phyloP scores from a whole-genome alignment of 2,797 vertebrate species.

The Takifugu rubripes region DNA sequence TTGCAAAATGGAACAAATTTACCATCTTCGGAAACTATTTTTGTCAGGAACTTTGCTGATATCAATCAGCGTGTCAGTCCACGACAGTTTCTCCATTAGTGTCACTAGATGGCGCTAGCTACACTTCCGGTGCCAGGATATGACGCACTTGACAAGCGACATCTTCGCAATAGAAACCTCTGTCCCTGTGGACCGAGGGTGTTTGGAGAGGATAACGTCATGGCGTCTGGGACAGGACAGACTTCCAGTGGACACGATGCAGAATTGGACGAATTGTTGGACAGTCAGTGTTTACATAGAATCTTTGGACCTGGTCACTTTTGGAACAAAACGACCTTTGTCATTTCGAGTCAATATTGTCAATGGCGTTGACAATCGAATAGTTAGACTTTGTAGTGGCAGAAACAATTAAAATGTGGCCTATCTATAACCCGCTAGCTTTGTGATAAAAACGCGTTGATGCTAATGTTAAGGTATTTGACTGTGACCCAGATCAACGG shows the following conservation, averaged over 20 bases:
- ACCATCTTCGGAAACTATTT: too few relatives aligned
- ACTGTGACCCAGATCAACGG: background rate
- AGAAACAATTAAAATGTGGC: too few relatives aligned
- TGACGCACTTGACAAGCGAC: conserved; percentile 38
- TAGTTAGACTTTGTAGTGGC: background rate
- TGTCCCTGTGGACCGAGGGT: conserved; percentile 16
- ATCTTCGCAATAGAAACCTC: conserved; percentile 14
- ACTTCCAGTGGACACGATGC: conserved; percentile 57
- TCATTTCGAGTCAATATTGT: background rate
- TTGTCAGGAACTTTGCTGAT: too few relatives aligned
- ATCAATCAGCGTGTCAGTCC: too few relatives aligned
- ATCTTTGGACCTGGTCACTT: background rate
- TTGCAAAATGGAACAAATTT: too few relatives aligned
- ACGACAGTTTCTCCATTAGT: accelerated
- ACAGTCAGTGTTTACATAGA: conserved; percentile 70
- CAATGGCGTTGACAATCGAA: background rate
- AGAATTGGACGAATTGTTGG: conserved; percentile 79
- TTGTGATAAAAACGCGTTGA: too few relatives aligned
- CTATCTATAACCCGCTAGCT: background rate
- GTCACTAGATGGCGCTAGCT: conserved; percentile 29
- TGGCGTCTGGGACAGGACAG: conserved; percentile 71
- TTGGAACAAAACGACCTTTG: too few relatives aligned
- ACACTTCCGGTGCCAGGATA: background rate
- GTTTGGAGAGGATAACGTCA: conserved; percentile 51
- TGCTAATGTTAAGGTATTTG: background rate